Evolutionary conservation across 1,140 invertebrate genomes (phyloP).

Genomic region (Leptestheria dahalacensis): DNA sequence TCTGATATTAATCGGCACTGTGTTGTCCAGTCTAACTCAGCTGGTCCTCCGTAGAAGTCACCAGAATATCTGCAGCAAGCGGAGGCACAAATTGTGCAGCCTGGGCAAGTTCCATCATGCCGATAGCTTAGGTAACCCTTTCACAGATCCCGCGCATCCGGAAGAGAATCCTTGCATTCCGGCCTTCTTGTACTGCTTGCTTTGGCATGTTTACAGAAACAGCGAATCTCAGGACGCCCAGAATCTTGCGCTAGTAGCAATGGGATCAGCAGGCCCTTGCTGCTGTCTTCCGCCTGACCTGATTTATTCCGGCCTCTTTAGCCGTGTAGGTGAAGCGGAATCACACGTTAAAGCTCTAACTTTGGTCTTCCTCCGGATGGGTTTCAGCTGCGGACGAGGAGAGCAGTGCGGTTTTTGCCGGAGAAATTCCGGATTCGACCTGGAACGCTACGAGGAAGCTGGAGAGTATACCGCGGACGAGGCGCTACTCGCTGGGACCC

Average conservation of each 20-base stretch:
- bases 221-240: neutral
- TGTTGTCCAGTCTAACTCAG: neutral
- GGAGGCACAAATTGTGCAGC: neutral
- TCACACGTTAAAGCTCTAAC: neutral
- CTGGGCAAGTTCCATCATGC: neutral
- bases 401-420: constrained; percentile 7
- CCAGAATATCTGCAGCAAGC: neutral
- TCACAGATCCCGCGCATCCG: neutral
- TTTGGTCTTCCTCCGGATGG: constrained; percentile 7
- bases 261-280: neutral
- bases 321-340: neutral
- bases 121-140: neutral
- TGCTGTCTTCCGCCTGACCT: constrained; percentile 8
- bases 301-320: neutral
- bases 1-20: neutral
- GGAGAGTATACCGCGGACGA: constrained; percentile 8
- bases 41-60: neutral
- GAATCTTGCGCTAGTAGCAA: neutral
- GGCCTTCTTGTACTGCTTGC: neutral
- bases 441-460: neutral
- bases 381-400: neutral
- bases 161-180: neutral
- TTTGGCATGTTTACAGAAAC: neutral
- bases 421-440: neutral
- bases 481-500: neutral